phyloP scores from a whole-genome alignment of 2,113 vertebrate genomes.

The Caretta caretta region DNA sequence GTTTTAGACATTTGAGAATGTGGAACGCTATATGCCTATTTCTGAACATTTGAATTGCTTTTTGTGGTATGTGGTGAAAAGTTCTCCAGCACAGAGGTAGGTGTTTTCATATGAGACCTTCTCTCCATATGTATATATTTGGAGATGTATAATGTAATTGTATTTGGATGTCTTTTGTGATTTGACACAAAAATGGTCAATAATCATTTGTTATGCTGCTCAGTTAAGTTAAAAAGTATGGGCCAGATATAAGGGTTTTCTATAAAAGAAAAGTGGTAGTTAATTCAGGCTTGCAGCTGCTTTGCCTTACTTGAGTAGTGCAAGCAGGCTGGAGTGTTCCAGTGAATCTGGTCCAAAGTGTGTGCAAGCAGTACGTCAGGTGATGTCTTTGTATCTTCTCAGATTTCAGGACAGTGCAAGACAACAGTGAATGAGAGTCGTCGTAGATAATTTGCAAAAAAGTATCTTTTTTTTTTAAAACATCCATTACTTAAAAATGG shows the following conservation, averaged over 20 bases:
- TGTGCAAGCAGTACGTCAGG: not conserved
- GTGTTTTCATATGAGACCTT: not conserved
- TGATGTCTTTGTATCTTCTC: not conserved
- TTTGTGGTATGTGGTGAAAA: not conserved
- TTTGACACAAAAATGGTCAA: not conserved
- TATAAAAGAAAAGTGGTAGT: not conserved
- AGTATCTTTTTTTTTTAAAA: no score
- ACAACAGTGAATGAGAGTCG: no score
- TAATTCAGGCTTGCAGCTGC: not conserved
- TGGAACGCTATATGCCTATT: not conserved
- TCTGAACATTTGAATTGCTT: constrained; percentile 3
- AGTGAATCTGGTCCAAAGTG: no score
- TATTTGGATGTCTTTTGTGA: not conserved
- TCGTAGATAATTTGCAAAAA: no score
- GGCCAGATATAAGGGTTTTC: not conserved
- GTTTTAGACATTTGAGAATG: not conserved
- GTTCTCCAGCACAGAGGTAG: not conserved
- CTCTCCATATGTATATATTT: not conserved
- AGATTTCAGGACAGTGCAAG: not conserved
- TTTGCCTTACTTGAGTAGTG: not conserved
- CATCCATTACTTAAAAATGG: no score
- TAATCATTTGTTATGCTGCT: not conserved
- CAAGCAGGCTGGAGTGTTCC: not conserved
- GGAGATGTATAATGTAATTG: not conserved
- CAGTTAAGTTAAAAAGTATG: not conserved